phyloP scores from a whole-genome alignment of 2,113 vertebrate species.

The Kobus ellipsiprymnus region DNA sequence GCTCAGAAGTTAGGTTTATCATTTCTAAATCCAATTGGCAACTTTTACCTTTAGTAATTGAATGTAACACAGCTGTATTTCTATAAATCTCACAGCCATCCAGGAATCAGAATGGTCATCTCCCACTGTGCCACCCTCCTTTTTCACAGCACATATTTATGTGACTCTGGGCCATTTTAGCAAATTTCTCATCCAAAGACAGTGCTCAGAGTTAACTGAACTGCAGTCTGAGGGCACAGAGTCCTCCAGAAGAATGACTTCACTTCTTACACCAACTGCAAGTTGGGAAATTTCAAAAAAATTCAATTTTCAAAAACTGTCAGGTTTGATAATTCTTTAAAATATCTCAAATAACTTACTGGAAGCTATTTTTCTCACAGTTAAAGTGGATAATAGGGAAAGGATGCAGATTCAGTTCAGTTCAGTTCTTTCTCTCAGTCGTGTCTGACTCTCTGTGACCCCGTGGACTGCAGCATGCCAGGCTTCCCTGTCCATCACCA shows the following conservation, averaged over 20 bases:
- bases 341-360: background rate
- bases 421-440: background rate
- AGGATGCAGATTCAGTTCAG: background rate
- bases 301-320: background rate
- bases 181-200: background rate
- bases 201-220: background rate
- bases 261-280: background rate
- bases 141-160: background rate
- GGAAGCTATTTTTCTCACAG: background rate
- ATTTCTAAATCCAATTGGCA: background rate
- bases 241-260: background rate
- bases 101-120: background rate
- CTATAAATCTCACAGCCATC: background rate
- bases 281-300: background rate
- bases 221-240: fast-evolving
- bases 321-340: background rate
- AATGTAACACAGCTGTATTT: fast-evolving
- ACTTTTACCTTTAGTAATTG: background rate
- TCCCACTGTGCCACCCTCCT: background rate
- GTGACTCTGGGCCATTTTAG: background rate
- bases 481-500: background rate
- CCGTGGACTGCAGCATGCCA: background rate
- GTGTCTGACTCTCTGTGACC: background rate
- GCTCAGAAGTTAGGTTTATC: background rate
- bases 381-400: background rate